These are phyloP conservation scores for Cryptoleucopteryx plumbea DNA, from an alignment of 2,113 vertebrate genomes.

Conservation along the genomic window DNA sequence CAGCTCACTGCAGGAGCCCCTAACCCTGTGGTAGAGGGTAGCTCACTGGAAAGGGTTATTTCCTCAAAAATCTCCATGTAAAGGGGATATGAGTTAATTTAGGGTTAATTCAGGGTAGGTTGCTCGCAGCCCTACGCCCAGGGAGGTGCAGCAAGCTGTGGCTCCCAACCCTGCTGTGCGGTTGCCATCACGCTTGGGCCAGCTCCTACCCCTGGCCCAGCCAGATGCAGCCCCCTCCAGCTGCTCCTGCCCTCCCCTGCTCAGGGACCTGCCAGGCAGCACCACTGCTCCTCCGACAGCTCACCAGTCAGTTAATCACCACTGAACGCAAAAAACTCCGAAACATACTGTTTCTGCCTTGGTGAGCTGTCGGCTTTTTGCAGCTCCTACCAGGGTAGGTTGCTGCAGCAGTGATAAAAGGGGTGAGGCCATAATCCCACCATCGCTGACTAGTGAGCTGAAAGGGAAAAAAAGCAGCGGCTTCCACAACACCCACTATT, in stretches of 20 bases:
- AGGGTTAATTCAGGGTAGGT: not conserved
- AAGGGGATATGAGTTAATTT: not conserved
- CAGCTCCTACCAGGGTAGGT: not conserved
- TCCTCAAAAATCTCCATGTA: not conserved
- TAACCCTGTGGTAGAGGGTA: not conserved
- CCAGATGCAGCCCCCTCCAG: not conserved
- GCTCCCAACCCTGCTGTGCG: not conserved
- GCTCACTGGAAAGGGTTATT: not conserved
- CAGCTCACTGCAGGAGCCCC: not conserved
- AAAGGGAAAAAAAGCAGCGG: not conserved
- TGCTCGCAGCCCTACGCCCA: not conserved
- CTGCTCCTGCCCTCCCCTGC: not conserved
- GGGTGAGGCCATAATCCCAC: not conserved
- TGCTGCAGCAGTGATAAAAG: not conserved
- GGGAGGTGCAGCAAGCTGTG: not conserved
- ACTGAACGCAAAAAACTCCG: fast-evolving
- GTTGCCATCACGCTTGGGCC: not conserved
- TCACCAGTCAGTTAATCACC: not conserved
- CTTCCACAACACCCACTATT: not conserved
- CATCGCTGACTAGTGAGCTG: not conserved
- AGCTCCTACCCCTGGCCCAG: not conserved
- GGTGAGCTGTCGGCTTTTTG: fast-evolving
- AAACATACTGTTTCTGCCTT: not conserved
- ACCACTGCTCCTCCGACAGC: not conserved
- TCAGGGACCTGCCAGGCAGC: fast-evolving